These are phyloP conservation scores for Helostoma temminkii DNA, from an alignment of 2,797 vertebrate genomes.

Conservation along the genomic window DNA sequence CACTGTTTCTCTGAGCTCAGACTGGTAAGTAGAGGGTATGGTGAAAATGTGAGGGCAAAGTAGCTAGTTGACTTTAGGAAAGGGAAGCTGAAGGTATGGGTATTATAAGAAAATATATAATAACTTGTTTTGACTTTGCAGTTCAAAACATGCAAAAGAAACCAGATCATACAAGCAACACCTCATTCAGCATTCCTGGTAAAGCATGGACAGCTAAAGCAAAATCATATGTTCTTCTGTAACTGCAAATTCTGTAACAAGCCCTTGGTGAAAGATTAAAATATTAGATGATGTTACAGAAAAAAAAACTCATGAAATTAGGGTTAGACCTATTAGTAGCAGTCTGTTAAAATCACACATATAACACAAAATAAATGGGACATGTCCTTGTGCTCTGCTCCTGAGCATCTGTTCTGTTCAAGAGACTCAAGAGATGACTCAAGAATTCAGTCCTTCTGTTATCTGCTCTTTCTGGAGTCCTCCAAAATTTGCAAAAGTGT, in stretches of 20 bases:
- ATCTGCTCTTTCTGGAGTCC: conserved; percentile 70
- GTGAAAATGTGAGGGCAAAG: conserved; percentile 65
- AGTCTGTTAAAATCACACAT: conserved; percentile 59
- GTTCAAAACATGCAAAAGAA: conserved; percentile 65
- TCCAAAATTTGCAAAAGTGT: conserved; percentile 46
- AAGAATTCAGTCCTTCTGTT: conserved; percentile 71
- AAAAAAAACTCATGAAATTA: conserved; percentile 50
- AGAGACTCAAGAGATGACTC: too few species aligned
- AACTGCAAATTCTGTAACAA: conserved; percentile 21
- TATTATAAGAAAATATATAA: conserved; percentile 63
- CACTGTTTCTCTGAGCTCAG: conserved; percentile 69
- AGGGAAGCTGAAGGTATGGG: conserved; percentile 58
- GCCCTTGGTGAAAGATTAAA: conserved; percentile 30
- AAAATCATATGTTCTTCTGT: conserved; percentile 3
- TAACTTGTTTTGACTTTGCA: conserved; percentile 29
- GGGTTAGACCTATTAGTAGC: conserved; percentile 46
- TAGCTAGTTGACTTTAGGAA: conserved; percentile 57
- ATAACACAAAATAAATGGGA: conserved; percentile 39
- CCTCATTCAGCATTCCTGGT: conserved; percentile 54
- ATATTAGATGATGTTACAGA: conserved; percentile 55
- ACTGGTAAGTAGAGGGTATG: conserved; percentile 64
- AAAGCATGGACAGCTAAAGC: conserved; percentile 30
- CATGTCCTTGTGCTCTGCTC: conserved; percentile 57
- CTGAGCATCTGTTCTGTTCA: conserved; percentile 48
- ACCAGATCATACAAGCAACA: conserved; percentile 51